These are phyloP conservation scores for Hemichromis elongatus DNA, from an alignment of 2,113 vertebrate species.

Conservation along the genomic window DNA sequence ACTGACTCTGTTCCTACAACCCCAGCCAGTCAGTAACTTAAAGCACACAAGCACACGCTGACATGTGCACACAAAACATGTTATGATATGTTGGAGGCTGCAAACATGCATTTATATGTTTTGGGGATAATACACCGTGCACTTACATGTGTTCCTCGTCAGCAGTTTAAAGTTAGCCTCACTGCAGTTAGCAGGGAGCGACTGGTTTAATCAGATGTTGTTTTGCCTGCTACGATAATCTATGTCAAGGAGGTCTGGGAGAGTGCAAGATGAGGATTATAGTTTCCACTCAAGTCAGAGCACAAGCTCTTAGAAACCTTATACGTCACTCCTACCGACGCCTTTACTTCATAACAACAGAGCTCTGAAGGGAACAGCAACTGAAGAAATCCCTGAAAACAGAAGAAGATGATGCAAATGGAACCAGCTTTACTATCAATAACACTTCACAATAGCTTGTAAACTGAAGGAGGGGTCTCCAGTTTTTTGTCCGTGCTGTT, in stretches of 20 bases:
- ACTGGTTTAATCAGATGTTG: conserved; percentile 23
- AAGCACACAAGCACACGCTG: background rate
- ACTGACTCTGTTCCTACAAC: background rate
- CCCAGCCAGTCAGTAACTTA: background rate
- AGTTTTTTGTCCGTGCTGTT: background rate
- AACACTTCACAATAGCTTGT: background rate
- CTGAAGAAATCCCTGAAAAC: background rate
- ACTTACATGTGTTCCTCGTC: background rate
- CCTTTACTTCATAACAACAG: background rate
- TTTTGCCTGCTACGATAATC: conserved; percentile 30
- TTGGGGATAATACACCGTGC: background rate
- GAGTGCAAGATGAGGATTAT: conserved; percentile 38
- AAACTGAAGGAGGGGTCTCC: background rate
- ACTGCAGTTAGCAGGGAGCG: background rate
- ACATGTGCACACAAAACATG: background rate
- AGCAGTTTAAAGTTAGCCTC: background rate
- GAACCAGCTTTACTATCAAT: background rate
- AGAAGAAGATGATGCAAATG: background rate
- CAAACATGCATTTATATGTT: background rate
- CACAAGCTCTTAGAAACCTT: background rate
- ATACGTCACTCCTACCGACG: background rate
- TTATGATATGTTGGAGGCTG: background rate
- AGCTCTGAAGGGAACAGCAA: background rate
- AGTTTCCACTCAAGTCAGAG: conserved; percentile 34
- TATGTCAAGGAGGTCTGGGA: conserved; percentile 27